Conservation (phyloP, 2,888 invertebrate species). For the Eupithecia inturbata region DNA sequence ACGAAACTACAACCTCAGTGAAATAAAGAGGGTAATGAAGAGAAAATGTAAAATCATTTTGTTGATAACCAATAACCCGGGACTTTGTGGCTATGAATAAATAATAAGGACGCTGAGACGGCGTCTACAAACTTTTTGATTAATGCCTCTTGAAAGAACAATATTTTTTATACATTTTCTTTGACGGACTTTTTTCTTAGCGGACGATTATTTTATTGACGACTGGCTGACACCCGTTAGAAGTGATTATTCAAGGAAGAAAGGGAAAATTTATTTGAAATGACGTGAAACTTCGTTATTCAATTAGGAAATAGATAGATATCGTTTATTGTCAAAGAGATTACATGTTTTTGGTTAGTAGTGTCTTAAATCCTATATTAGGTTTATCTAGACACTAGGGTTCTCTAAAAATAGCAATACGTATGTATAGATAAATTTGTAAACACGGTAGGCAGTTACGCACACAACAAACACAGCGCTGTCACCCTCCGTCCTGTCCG, state of each 20-base stretch:
- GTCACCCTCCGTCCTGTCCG: no score
- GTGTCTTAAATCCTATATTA: no score
- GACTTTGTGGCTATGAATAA: conserved; percentile 49
- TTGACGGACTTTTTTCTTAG: conserved; percentile 8
- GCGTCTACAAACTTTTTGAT: conserved; percentile 45
- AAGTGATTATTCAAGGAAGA: conserved; percentile 4
- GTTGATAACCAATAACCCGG: conserved; percentile 50
- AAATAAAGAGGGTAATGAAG: conserved; percentile 44
- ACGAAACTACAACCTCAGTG: background rate
- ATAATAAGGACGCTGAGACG: conserved; percentile 45
- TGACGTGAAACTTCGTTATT: background rate
- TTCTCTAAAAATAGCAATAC: no score
- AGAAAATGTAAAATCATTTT: conserved; percentile 54
- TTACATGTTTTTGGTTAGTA: no score
- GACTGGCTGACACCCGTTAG: conserved; percentile 3
- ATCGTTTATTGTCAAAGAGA: no score
- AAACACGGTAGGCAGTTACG: no score
- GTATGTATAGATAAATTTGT: no score
- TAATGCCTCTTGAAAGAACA: conserved; percentile 41
- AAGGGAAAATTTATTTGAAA: background rate
- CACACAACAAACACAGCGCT: no score
- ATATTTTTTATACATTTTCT: conserved; percentile 21
- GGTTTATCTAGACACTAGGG: no score
- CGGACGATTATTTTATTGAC: conserved; percentile 32
- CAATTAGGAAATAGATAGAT: background rate